Conservation (phyloP, 2,888 invertebrate species). For the Laothoe populi region DNA sequence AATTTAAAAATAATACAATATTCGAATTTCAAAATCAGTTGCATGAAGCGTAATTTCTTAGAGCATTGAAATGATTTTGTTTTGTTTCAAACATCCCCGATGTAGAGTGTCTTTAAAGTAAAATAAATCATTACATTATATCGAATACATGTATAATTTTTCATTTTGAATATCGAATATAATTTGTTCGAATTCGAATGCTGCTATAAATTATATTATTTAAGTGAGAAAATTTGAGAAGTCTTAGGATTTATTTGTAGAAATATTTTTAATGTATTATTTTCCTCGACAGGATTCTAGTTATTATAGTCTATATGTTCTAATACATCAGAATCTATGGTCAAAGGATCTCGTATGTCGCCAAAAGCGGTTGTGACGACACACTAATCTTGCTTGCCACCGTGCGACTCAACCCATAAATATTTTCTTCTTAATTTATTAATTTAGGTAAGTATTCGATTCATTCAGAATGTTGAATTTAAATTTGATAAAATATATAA, state of each 20-base stretch:
- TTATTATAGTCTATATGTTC: conserved; percentile 29
- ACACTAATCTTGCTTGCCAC: conserved; percentile 65
- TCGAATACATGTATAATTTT: no score
- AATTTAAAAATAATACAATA: conserved; percentile 25
- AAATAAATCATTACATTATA: no score
- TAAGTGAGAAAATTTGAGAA: background rate
- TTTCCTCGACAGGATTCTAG: background rate
- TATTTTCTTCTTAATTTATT: conserved; percentile 51
- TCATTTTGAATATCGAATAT: no score
- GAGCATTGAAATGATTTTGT: no score
- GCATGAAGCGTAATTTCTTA: background rate
- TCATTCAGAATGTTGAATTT: no score
- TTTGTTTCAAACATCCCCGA: no score
- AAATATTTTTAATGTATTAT: background rate
- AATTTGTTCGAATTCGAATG: no score
- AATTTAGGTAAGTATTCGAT: background rate
- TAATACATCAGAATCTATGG: conserved; percentile 41
- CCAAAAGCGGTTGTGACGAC: conserved; percentile 65
- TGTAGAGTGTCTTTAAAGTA: no score
- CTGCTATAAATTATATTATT: no score
- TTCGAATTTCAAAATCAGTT: background rate
- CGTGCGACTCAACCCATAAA: conserved; percentile 57
- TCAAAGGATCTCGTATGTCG: conserved; percentile 40
- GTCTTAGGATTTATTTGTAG: background rate
- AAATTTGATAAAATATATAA: no score